Percentiles rank a stretch among this genome's conserved stretches.
phyloP scores from a whole-genome alignment of 2,888 invertebrate genomes.

The Oegoconia quadripuncta region DNA sequence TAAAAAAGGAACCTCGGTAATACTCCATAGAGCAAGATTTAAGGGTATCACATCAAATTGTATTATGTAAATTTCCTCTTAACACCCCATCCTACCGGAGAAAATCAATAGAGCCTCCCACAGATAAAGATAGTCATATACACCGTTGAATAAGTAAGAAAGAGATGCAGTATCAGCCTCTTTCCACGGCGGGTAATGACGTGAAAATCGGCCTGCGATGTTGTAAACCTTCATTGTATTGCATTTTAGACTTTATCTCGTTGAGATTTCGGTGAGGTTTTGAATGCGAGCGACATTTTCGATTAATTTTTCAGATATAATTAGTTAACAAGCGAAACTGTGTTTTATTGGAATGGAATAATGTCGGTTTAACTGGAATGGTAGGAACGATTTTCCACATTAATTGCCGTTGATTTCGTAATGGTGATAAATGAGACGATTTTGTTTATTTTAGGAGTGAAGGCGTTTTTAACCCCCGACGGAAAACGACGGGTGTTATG shows the following conservation, averaged over 20 bases:
- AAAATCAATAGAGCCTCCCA: slow-evolving; percentile 58
- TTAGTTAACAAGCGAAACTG: background rate
- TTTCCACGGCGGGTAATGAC: slow-evolving; percentile 28
- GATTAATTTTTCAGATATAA: background rate
- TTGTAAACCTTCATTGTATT: background rate
- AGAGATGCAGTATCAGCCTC: slow-evolving; percentile 30
- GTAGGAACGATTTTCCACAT: slow-evolving; percentile 24
- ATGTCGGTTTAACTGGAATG: background rate
- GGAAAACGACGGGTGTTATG: no score
- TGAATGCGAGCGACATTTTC: background rate
- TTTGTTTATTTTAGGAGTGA: slow-evolving; percentile 35
- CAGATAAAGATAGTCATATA: slow-evolving; percentile 26
- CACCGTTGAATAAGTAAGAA: slow-evolving; percentile 14
- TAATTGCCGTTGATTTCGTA: slow-evolving; percentile 60
- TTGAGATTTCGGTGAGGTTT: background rate
- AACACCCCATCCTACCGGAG: slow-evolving; percentile 35
- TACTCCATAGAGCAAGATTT: slow-evolving; percentile 5
- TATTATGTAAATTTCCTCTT: slow-evolving; percentile 54
- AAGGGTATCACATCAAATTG: slow-evolving; percentile 31
- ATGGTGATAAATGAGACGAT: slow-evolving; percentile 48
- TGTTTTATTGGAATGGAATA: background rate
- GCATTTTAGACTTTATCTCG: background rate
- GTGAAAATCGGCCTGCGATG: slow-evolving; percentile 35
- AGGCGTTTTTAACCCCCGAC: no score
- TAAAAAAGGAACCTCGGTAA: no score